A percentile compares a stretch with the other conserved stretches of the same genome.
Evolutionary conservation across 2,113 vertebrate species (phyloP).

Genomic region (Psephotus haematonotus): DNA sequence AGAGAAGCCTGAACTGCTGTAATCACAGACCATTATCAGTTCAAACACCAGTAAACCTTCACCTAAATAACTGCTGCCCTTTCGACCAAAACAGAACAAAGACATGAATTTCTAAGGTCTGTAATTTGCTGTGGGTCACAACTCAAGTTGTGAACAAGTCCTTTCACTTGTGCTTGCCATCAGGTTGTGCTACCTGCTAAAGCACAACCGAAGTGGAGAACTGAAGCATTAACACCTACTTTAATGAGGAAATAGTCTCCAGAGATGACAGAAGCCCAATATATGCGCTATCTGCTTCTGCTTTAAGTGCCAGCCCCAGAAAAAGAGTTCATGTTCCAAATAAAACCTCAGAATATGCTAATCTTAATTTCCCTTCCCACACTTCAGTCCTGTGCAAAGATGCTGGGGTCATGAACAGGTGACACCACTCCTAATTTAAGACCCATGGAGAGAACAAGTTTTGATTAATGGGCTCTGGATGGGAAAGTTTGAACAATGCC

Average conservation of each 20-base stretch:
- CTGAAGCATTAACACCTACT: background rate
- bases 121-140: background rate
- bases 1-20: background rate
- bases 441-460: conserved; percentile 2
- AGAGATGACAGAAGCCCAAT: background rate
- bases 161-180: background rate
- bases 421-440: conserved; percentile 22
- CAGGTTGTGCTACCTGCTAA: background rate
- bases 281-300: background rate
- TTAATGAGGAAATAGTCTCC: background rate
- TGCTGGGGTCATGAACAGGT: conserved; percentile 27
- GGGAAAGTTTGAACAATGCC: background rate
- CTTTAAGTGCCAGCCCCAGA: background rate
- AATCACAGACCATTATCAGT: background rate
- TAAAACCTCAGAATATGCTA: background rate
- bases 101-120: background rate
- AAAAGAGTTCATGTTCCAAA: background rate
- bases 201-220: background rate
- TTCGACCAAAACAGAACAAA: background rate
- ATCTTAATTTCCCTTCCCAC: background rate
- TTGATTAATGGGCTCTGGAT: conserved; percentile 13
- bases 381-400: background rate
- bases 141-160: background rate
- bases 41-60: background rate
- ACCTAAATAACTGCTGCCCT: background rate